A percentile compares a stretch with the other conserved stretches of the same genome.
Evolutionary conservation across 2,888 invertebrate species (phyloP).

Genomic region (Clistopyga incitator): DNA sequence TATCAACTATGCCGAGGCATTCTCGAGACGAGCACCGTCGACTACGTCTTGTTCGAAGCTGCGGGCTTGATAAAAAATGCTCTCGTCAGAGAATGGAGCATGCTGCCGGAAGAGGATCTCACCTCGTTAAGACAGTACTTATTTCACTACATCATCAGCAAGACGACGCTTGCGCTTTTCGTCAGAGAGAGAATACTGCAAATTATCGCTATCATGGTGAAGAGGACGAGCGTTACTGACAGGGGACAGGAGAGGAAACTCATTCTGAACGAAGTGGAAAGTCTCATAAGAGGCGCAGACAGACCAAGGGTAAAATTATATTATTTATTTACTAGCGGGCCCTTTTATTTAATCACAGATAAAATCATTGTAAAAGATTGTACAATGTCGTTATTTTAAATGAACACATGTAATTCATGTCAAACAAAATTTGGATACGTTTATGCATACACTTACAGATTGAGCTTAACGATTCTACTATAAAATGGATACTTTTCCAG

Average conservation of each 20-base stretch:
- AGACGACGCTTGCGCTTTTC: constrained; percentile 89
- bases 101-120: constrained; percentile 89
- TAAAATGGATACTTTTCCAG: no score
- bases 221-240: constrained; percentile 92
- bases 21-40: constrained; percentile 89
- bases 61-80: constrained; percentile 93
- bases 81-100: constrained; percentile 93
- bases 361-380: no score
- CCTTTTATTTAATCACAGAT: no score
- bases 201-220: constrained; percentile 95
- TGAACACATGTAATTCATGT: neutral
- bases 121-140: constrained; percentile 91
- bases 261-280: constrained; percentile 90
- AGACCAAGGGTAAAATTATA: constrained; percentile 85
- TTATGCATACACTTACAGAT: neutral
- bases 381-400: no score
- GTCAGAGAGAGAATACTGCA: constrained; percentile 90
- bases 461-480: no score
- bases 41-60: constrained; percentile 95
- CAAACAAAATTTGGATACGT: neutral
- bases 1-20: constrained; percentile 92
- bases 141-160: constrained; percentile 90
- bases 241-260: constrained; percentile 88
- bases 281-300: constrained; percentile 90
- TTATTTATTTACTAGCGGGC: neutral